phyloP scores from a whole-genome alignment of 2,113 vertebrate genomes.

The Aldabrachelys gigantea region DNA sequence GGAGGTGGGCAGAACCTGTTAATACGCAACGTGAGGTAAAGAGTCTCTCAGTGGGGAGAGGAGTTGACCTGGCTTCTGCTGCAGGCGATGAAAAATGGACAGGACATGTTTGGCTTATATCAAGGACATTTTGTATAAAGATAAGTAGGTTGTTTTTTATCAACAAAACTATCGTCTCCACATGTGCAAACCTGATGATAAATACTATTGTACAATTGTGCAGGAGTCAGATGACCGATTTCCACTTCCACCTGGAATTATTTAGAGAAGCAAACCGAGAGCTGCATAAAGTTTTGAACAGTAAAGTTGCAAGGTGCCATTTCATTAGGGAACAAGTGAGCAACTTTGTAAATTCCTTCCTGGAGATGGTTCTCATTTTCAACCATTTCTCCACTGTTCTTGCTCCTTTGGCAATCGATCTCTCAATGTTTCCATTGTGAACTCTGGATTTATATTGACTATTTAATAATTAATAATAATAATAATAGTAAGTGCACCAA shows the following conservation, averaged over 20 bases:
- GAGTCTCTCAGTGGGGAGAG: not conserved
- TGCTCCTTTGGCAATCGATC: not conserved
- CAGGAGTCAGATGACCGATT: not conserved
- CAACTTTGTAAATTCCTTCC: not conserved
- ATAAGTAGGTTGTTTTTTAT: not conserved
- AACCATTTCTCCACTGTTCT: not conserved
- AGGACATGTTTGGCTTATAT: not conserved
- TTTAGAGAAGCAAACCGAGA: not conserved
- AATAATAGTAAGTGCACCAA: not conserved
- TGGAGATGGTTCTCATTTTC: not conserved
- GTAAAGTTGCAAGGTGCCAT: not conserved
- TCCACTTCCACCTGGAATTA: not conserved
- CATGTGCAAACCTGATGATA: not conserved
- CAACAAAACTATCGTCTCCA: not conserved
- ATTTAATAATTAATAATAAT: not conserved
- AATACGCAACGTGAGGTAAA: not conserved
- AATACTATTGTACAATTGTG: not conserved
- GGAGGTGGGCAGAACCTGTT: not conserved
- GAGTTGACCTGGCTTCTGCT: not conserved
- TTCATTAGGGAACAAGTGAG: not conserved
- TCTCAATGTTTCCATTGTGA: not conserved
- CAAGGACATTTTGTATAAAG: not conserved
- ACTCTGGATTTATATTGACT: not conserved
- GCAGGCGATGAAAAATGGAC: not conserved
- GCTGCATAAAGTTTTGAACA: not conserved